Evolutionary conservation across 2,797 vertebrate genomes (phyloP).

Genomic region (Spinus pinus): DNA sequence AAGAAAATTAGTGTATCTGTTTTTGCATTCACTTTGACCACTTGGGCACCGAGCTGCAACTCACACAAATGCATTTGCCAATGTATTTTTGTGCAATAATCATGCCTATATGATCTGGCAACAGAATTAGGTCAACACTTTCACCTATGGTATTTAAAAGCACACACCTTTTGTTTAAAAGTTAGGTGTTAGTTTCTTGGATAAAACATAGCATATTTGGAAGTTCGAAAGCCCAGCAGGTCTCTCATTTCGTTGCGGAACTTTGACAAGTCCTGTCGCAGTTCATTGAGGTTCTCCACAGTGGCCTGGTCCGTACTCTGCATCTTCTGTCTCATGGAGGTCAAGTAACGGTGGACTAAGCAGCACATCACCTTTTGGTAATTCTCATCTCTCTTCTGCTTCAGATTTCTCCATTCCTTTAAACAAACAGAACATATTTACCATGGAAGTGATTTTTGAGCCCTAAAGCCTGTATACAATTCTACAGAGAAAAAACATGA

Average conservation of each 20-base stretch:
- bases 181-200: slow-evolving; percentile 86
- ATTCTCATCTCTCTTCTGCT: slow-evolving; percentile 94
- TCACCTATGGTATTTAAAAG: background rate
- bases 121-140: background rate
- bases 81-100: slow-evolving; percentile 44
- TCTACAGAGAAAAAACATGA: background rate
- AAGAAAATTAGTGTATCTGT: slow-evolving; percentile 49
- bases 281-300: slow-evolving; percentile 95
- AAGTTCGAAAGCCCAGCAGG: slow-evolving; percentile 95
- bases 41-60: background rate
- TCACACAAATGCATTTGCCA: slow-evolving; percentile 27
- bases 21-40: slow-evolving; percentile 49
- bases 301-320: slow-evolving; percentile 97
- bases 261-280: slow-evolving; percentile 95
- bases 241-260: slow-evolving; percentile 98
- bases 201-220: slow-evolving; percentile 99
- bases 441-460: background rate
- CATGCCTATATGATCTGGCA: background rate
- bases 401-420: slow-evolving; percentile 96
- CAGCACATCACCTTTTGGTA: slow-evolving; percentile 99
- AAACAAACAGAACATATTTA: slow-evolving; percentile 36
- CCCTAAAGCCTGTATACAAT: background rate
- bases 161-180: background rate
- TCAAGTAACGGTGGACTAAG: slow-evolving; percentile 96
- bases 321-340: slow-evolving; percentile 96